Evolutionary conservation across 2,797 vertebrate genomes (phyloP).

Genomic region (Garrulus glandarius): DNA sequence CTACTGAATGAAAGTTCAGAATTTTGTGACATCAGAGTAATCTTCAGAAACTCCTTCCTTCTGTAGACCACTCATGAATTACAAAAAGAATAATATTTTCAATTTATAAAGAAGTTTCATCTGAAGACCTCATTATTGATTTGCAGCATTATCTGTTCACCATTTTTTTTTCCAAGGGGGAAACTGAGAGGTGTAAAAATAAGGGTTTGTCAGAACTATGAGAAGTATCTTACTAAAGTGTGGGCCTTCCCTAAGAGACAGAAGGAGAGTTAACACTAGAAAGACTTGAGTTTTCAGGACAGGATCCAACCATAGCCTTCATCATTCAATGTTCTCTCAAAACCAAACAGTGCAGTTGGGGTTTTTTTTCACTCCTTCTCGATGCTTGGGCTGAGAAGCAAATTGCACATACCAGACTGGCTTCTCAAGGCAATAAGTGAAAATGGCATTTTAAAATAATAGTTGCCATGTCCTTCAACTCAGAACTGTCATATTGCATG

Average conservation of each 20-base stretch:
- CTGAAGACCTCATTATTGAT: neutral
- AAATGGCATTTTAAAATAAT: slow-evolving; percentile 34
- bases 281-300: neutral
- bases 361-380: neutral
- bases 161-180: neutral
- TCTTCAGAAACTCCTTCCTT: neutral
- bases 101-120: neutral
- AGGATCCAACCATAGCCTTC: neutral
- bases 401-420: neutral
- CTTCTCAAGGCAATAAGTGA: slow-evolving; percentile 18
- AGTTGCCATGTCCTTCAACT: slow-evolving; percentile 5
- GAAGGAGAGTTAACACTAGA: neutral
- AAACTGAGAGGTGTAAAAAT: neutral
- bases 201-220: neutral
- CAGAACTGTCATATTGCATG: neutral
- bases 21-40: neutral
- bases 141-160: neutral
- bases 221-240: neutral
- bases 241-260: neutral
- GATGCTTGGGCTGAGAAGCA: neutral
- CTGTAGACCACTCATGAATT: neutral
- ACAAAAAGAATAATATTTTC: neutral
- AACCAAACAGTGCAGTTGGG: neutral
- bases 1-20: neutral
- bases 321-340: neutral